Evolutionary conservation across 1,140 invertebrate genomes (phyloP).

Genomic region (Drosophila insularis): DNA sequence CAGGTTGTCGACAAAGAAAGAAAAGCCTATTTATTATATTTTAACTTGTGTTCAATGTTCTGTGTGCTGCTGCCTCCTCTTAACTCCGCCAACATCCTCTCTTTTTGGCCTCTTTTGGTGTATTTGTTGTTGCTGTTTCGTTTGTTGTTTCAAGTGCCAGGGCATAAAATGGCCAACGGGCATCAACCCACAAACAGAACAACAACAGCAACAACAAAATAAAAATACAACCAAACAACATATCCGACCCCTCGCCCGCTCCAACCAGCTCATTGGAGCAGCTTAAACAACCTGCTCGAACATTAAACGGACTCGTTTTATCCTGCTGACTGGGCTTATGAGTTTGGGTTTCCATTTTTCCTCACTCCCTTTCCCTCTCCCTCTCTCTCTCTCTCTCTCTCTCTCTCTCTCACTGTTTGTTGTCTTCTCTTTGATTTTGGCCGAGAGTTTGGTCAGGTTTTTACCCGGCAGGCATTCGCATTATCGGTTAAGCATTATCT

Average conservation of each 20-base stretch:
- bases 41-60: constrained; percentile 73
- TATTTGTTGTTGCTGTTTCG: constrained; percentile 19
- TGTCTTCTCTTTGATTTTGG: constrained; percentile 41
- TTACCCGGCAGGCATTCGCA: constrained; percentile 29
- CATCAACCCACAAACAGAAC: constrained; percentile 25
- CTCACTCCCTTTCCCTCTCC: too few species aligned
- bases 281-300: constrained; percentile 1
- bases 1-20: neutral
- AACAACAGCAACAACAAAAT: constrained; percentile 27
- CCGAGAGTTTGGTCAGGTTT: constrained; percentile 24
- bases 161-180: constrained; percentile 53
- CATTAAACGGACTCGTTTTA: constrained; percentile 72
- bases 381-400: neutral
- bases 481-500: constrained; percentile 42
- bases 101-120: constrained; percentile 3
- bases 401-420: constrained; percentile 26
- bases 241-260: neutral
- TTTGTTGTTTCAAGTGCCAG: constrained; percentile 57
- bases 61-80: constrained; percentile 21
- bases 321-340: constrained; percentile 68
- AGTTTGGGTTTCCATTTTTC: constrained; percentile 31
- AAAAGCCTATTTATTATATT: constrained; percentile 70
- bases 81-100: too few species aligned
- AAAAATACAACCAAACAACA: constrained; percentile 21
- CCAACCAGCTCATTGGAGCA: neutral